These are phyloP conservation scores for Eilema griseolum DNA, from an alignment of 2,888 invertebrate species.

Conservation along the genomic window DNA sequence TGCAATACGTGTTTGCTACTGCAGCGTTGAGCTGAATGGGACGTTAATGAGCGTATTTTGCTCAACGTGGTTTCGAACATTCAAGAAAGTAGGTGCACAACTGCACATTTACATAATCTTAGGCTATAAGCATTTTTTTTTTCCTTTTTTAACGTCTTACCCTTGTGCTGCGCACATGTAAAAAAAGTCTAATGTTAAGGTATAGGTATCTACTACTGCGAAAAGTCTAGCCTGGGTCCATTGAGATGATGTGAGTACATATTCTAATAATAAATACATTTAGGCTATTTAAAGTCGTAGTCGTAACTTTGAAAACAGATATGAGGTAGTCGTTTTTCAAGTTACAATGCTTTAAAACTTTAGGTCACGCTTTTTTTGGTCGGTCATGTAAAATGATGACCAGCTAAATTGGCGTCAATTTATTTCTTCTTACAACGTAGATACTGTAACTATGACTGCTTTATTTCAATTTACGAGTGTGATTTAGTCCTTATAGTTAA, in stretches of 20 bases:
- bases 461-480: background rate
- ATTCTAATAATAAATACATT: background rate
- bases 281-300: background rate
- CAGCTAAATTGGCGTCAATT: background rate
- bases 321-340: no score
- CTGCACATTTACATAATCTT: constrained; percentile 12
- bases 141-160: background rate
- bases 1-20: constrained; percentile 33
- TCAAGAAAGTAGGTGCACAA: constrained; percentile 7
- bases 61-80: constrained; percentile 30
- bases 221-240: no score
- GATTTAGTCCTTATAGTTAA: background rate
- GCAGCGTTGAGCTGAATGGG: constrained; percentile 48
- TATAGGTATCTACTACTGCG: no score
- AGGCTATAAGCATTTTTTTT: background rate
- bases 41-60: constrained; percentile 51
- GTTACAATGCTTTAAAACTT: no score
- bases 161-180: background rate
- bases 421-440: background rate
- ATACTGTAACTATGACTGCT: background rate
- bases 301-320: background rate
- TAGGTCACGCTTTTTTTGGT: background rate
- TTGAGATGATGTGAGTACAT: no score
- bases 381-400: background rate
- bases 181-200: no score